Base-by-base conservation (phyloP, 1,140 invertebrate species). In the Cephus cinctus region DNA sequence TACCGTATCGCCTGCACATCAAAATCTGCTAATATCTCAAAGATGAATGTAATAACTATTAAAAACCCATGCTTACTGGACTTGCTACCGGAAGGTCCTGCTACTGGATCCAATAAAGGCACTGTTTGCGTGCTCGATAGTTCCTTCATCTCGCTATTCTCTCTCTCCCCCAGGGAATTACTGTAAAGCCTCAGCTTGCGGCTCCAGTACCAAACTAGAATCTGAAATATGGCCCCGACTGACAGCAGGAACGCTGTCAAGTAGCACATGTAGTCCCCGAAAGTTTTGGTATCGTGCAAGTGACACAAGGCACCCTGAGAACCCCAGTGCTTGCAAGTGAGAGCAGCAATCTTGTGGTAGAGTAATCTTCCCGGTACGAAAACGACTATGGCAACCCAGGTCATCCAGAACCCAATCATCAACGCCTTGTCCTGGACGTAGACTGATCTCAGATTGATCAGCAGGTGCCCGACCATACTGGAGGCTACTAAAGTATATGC, bases 351-450 rank as follows among this genome's bases (percentile, higher is more conserved):
- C 15, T 63, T 19, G 25, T 80, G 62, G 50, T 84, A 84, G 20
- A 76, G 60, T 5, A 83, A 53, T 66, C 80, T 81, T 2, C 79
- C 78, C 1, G 78, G 78, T 3, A 84, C 54, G 54, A 81, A 79
- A 11, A 77, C 75, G 6, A 84, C 74, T 1, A 85, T 49, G 0
- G 75, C 73, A 2, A 78, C 54, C 11, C 78, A 65, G 32, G 71
- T 75, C 21, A 84, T 54, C 51, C 78, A 76, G 15, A 83, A 78
- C n/a, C 78, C 81, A 50, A 86, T 69, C 0, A 80, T 75, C 16
- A 83, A 47, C 0, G 81, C 67, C 59, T 85, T 86, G 46, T 86
- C 83, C 59, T 79, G 78, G 0, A 66, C 54, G 45, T 75, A 59
- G 4, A 81, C 77, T 20, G 76, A 70, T 53, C 83, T 71, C 8